Evolutionary conservation across 2,113 vertebrate species (phyloP).

Genomic region (Trogon surrucura): DNA sequence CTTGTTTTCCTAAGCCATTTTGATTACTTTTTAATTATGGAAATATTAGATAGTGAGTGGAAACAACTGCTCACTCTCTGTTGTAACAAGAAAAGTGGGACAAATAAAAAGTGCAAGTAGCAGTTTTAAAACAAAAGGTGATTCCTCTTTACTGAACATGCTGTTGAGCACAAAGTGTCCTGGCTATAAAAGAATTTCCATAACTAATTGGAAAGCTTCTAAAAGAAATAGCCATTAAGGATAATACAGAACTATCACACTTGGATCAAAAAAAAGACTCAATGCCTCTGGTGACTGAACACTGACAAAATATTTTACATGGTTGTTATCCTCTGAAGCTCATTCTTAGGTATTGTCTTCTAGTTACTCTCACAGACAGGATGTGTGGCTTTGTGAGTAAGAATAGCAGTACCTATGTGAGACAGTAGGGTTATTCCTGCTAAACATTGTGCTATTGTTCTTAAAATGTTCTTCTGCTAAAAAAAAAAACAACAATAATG

Average conservation of each 20-base stretch:
- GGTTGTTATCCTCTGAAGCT: not conserved
- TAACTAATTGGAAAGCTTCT: not conserved
- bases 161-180: not conserved
- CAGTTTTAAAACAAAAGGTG: not conserved
- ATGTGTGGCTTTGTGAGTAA: not conserved
- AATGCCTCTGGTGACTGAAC: not conserved
- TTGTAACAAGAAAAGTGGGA: not conserved
- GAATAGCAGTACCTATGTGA: not conserved
- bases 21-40: not conserved
- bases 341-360: not conserved
- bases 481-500: not conserved
- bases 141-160: not conserved
- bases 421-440: not conserved
- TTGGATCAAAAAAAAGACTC: not conserved
- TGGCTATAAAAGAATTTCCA: not conserved
- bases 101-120: not conserved
- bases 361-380: not conserved
- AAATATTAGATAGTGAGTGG: not conserved
- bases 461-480: not conserved
- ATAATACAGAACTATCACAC: not conserved
- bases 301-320: not conserved
- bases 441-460: not conserved
- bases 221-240: not conserved
- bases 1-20: not conserved
- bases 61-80: not conserved